A percentile compares a stretch with the other conserved stretches of the same genome.
These are phyloP conservation scores for Hippasteria phrygiana DNA, from an alignment of 53 echinoderm and acorn worm species.

Conservation along the genomic window DNA sequence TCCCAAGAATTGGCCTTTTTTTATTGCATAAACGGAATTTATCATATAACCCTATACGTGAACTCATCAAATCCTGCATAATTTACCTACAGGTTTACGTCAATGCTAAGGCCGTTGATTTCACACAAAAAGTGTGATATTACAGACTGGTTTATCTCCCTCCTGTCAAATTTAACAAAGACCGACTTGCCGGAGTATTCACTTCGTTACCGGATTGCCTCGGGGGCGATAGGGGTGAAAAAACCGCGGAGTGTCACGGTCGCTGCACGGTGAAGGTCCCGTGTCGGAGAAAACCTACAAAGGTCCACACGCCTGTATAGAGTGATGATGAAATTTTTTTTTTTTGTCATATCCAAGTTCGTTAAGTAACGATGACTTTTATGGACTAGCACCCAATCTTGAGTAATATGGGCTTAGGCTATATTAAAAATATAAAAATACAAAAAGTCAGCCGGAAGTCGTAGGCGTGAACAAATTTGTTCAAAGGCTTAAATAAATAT, in stretches of 20 bases:
- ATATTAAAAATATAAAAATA: no score
- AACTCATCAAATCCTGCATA: neutral
- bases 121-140: neutral
- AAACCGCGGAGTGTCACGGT: slow-evolving; percentile 17
- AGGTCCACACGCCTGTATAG: neutral
- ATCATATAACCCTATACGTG: no score
- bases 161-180: neutral
- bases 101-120: no score
- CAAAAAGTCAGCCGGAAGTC: no score
- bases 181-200: neutral
- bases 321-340: neutral
- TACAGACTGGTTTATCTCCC: neutral
- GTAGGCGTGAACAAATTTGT: no score
- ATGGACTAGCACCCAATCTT: no score
- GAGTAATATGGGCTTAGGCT: no score
- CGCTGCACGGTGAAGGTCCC: neutral
- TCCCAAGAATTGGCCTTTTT: no score
- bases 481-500: no score
- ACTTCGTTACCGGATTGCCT: neutral
- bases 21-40: no score
- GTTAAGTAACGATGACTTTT: neutral
- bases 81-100: neutral
- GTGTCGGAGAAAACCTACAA: slow-evolving; percentile 17
- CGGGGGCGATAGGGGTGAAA: slow-evolving; percentile 20
- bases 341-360: neutral